phyloP scores from a whole-genome alignment of 1,140 invertebrate species.

The Diorhabda carinulata region DNA sequence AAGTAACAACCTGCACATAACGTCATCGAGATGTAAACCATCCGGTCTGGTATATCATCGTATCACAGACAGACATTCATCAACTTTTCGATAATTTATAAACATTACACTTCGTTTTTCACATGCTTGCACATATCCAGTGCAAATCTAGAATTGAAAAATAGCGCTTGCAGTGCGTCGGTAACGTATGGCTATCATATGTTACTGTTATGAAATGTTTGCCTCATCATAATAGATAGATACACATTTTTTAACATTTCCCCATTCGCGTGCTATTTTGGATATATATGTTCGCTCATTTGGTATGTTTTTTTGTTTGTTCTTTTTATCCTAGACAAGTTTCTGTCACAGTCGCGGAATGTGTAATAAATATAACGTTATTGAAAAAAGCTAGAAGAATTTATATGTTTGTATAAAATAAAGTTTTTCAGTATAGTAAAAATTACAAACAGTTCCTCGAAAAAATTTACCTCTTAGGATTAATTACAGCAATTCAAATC shows the following conservation, averaged over 20 bases:
- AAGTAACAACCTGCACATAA: neutral
- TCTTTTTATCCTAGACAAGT: neutral
- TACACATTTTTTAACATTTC: conserved; percentile 3
- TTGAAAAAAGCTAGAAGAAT: too few species aligned
- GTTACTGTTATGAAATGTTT: neutral
- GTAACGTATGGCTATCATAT: neutral
- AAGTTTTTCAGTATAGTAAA: too few species aligned
- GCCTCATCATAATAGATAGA: conserved; percentile 2
- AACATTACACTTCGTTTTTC: conserved; percentile 1
- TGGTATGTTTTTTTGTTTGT: neutral
- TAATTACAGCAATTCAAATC: too few species aligned
- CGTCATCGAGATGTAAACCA: neutral
- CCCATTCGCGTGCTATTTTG: neutral
- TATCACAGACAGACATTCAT: neutral
- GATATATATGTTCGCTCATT: neutral
- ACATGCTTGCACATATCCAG: conserved; percentile 1
- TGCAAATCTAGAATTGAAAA: neutral
- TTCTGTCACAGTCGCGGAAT: conserved; percentile 6
- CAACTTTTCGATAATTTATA: conserved; percentile 3
- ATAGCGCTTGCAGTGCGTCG: neutral
- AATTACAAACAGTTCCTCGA: too few species aligned
- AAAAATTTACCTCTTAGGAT: too few species aligned
- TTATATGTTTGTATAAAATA: too few species aligned
- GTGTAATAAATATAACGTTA: too few species aligned
- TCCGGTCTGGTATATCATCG: neutral